A percentile compares a stretch with the other conserved stretches of the same genome.
Evolutionary conservation across 2,888 invertebrate species (phyloP).

Genomic region (Cremastinae sp.): DNA sequence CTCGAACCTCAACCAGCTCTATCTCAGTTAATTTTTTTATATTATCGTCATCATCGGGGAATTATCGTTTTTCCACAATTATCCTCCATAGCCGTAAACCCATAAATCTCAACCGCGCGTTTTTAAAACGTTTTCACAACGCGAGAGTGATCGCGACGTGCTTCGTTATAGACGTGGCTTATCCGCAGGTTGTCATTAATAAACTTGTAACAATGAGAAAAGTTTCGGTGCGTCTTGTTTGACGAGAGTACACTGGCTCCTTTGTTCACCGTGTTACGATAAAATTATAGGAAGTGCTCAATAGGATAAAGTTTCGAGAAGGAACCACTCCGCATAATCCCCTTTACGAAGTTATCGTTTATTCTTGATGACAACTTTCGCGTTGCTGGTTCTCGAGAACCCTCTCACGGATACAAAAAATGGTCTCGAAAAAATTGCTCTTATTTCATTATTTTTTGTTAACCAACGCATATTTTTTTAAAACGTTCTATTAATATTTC

Average conservation of each 20-base stretch:
- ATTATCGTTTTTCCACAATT: too few relatives aligned
- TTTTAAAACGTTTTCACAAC: background rate
- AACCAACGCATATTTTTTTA: too few relatives aligned
- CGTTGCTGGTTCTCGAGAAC: slow-evolving; percentile 9
- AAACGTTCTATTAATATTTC: too few relatives aligned
- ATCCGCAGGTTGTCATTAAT: slow-evolving; percentile 51
- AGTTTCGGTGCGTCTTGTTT: slow-evolving; percentile 29
- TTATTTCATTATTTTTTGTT: too few relatives aligned
- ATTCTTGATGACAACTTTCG: slow-evolving; percentile 17
- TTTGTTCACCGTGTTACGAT: background rate
- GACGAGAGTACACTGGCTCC: slow-evolving; percentile 1
- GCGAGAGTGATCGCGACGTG: slow-evolving; percentile 32
- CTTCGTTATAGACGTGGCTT: slow-evolving; percentile 39
- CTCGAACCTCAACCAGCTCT: too few relatives aligned
- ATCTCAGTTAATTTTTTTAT: too few relatives aligned
- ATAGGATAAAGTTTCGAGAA: background rate
- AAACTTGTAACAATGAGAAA: slow-evolving; percentile 48
- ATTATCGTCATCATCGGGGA: too few relatives aligned
- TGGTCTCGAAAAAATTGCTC: too few relatives aligned
- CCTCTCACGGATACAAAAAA: too few relatives aligned
- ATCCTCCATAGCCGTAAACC: too few relatives aligned
- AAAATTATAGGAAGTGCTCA: slow-evolving; percentile 11
- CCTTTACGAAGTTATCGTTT: slow-evolving; percentile 17
- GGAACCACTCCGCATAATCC: slow-evolving; percentile 4
- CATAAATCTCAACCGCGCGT: background rate